phyloP scores from a whole-genome alignment of 1,140 invertebrate species.

The Drosophila simulans region DNA sequence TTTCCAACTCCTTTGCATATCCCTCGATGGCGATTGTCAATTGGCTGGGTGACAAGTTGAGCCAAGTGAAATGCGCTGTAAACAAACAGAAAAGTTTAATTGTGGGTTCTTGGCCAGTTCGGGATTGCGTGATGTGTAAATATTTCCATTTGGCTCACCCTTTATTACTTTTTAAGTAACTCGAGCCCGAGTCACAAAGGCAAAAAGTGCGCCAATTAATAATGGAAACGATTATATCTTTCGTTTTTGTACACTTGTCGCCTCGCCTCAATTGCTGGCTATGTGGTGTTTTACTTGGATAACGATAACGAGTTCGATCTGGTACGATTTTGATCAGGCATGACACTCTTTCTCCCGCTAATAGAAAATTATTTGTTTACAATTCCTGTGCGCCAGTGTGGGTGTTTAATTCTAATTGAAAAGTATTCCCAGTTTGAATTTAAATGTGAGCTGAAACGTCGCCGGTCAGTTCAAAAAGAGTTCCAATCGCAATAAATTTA shows the following conservation, averaged over 20 bases:
- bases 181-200: conserved; percentile 37
- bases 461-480: conserved; percentile 34
- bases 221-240: conserved; percentile 60
- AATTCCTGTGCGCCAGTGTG: conserved; percentile 39
- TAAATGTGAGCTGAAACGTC: conserved; percentile 51
- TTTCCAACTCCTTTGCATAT: conserved; percentile 29
- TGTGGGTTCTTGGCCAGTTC: conserved; percentile 35
- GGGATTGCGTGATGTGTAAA: conserved; percentile 25
- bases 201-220: conserved; percentile 68
- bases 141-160: conserved; percentile 36
- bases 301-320: conserved; percentile 79
- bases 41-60: conserved; percentile 4
- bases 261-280: conserved; percentile 52
- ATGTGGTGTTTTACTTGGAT: conserved; percentile 63
- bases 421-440: conserved; percentile 49
- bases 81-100: conserved; percentile 53
- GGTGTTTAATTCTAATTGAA: conserved; percentile 71
- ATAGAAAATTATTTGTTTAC: conserved; percentile 83
- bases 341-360: conserved; percentile 45
- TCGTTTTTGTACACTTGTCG: conserved; percentile 25
- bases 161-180: conserved; percentile 61
- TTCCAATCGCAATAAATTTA: conserved; percentile 56
- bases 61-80: conserved; percentile 46
- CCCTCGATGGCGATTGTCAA: conserved; percentile 1
- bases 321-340: conserved; percentile 67